Percentiles rank a stretch among this genome's conserved stretches.
These are phyloP conservation scores for Okamejei kenojei DNA, from an alignment of 2,797 vertebrate genomes.

Conservation along the genomic window DNA sequence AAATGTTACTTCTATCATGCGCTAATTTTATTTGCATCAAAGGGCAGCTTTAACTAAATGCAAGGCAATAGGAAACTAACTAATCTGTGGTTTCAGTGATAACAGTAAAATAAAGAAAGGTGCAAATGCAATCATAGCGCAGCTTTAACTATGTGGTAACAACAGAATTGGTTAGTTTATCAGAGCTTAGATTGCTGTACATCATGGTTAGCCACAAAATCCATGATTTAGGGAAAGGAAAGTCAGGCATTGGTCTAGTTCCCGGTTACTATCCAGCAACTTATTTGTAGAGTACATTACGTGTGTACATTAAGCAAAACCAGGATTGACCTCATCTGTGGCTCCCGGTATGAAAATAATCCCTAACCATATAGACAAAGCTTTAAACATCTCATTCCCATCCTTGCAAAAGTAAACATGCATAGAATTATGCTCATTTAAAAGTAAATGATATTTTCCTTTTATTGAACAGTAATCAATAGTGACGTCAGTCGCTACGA, in stretches of 20 bases:
- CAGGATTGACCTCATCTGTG: not conserved
- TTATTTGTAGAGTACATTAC: not conserved
- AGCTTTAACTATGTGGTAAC: not conserved
- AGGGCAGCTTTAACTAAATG: not conserved
- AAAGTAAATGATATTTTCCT: not conserved
- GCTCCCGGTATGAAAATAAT: not conserved
- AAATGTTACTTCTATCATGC: not conserved
- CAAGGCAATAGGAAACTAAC: not conserved
- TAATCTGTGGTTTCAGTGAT: not conserved
- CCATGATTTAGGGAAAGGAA: no score
- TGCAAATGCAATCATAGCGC: not conserved
- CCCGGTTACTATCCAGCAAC: not conserved
- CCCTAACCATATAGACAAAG: not conserved
- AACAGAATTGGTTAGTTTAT: conserved; percentile 10
- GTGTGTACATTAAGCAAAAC: not conserved
- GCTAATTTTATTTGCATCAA: not conserved
- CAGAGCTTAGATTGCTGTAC: not conserved
- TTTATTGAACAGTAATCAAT: not conserved
- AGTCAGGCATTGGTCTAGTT: not conserved
- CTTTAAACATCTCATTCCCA: not conserved
- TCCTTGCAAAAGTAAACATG: not conserved
- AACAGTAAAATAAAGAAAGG: not conserved
- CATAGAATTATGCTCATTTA: not conserved
- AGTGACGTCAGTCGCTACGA: not conserved
- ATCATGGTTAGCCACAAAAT: not conserved